Evolutionary conservation across 2,113 vertebrate species (phyloP).

Genomic region (Tonatia bakeri): DNA sequence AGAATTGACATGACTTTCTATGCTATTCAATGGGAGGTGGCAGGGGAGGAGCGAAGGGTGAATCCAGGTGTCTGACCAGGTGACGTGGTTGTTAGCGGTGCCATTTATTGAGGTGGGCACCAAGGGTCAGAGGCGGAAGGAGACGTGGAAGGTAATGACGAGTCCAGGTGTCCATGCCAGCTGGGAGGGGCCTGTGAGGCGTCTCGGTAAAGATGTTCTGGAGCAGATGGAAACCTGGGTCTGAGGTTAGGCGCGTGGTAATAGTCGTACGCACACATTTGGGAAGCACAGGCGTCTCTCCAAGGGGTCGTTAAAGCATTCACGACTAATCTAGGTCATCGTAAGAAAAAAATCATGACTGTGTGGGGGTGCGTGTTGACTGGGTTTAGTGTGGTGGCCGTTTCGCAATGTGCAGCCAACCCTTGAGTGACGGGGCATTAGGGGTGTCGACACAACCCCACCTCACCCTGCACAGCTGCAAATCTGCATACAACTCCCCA

Average conservation of each 20-base stretch:
- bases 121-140: neutral
- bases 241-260: neutral
- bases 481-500: neutral
- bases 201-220: neutral
- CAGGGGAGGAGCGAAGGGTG: neutral
- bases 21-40: neutral
- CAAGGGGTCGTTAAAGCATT: neutral
- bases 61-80: neutral
- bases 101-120: neutral
- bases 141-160: rapidly evolving
- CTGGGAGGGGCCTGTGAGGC: neutral
- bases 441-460: neutral
- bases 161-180: too few species aligned
- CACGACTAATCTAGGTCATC: neutral
- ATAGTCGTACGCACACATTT: neutral
- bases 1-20: neutral
- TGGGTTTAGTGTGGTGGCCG: neutral
- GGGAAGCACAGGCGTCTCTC: neutral
- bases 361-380: neutral
- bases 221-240: neutral
- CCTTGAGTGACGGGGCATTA: neutral
- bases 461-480: too few species aligned
- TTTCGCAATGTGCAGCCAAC: neutral
- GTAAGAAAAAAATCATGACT: neutral
- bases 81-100: neutral